Evolutionary conservation across 1,140 invertebrate genomes (phyloP).

Genomic region (Papilio dardanus): DNA sequence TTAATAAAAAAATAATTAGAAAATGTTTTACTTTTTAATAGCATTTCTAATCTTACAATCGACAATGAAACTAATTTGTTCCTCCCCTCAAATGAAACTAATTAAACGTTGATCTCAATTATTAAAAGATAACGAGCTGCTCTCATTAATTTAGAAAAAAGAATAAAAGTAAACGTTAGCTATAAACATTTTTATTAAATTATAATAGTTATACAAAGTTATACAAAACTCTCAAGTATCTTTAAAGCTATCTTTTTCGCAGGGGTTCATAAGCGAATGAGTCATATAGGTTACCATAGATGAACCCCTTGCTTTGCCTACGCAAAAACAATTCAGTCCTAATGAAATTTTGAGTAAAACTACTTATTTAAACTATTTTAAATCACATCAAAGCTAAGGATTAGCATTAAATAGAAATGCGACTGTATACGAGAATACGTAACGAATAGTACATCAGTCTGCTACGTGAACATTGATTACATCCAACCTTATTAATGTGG

Average conservation of each 20-base stretch:
- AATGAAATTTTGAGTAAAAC: conserved; percentile 22
- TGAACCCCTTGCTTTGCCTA: too few relatives aligned
- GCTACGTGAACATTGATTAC: not conserved
- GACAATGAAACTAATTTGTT: conserved; percentile 34
- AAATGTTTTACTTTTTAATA: not conserved
- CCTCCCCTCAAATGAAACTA: conserved; percentile 25
- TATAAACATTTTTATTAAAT: not conserved
- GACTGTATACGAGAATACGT: conserved; percentile 23
- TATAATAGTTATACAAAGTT: not conserved
- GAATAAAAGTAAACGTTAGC: not conserved
- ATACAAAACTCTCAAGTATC: too few relatives aligned
- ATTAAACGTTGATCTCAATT: conserved; percentile 34
- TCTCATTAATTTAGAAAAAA: conserved; percentile 31
- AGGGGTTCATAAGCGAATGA: too few relatives aligned
- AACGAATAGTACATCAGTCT: conserved; percentile 17
- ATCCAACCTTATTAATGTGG: not conserved
- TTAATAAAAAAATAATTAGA: not conserved
- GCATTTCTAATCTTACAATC: not conserved
- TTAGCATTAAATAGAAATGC: conserved; percentile 35
- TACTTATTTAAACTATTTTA: conserved; percentile 30
- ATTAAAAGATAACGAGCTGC: conserved; percentile 29
- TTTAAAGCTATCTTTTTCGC: too few relatives aligned
- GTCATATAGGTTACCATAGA: too few relatives aligned
- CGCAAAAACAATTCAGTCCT: not conserved
- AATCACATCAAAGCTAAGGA: conserved; percentile 31